Evolutionary conservation across 1,140 invertebrate species (phyloP).

Genomic region (Oncopeltus fasciatus): DNA sequence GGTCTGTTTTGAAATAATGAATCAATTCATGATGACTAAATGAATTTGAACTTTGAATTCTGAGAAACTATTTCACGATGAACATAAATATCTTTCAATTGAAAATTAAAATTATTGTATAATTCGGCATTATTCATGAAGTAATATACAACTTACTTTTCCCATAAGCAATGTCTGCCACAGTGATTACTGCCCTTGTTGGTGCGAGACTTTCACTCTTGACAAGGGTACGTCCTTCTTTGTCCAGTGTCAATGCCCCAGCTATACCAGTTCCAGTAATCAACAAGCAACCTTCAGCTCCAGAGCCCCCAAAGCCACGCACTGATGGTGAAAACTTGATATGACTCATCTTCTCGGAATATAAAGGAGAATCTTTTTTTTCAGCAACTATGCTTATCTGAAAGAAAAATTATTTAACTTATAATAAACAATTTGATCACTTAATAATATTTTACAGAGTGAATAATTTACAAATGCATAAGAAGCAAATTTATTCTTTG

Average conservation of each 20-base stretch:
- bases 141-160: constrained; percentile 47
- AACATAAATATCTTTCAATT: no score
- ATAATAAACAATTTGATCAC: not conserved
- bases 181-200: constrained; percentile 53
- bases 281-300: constrained; percentile 63
- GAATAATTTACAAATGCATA: not conserved
- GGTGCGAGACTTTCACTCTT: constrained; percentile 54
- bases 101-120: no score
- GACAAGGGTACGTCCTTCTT: constrained; percentile 30
- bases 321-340: constrained; percentile 62
- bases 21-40: no score
- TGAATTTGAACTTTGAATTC: no score
- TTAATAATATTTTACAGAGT: not conserved
- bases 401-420: constrained; percentile 20
- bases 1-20: no score
- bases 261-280: constrained; percentile 73
- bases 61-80: no score
- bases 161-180: constrained; percentile 57
- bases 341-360: constrained; percentile 72
- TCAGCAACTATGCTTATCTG: constrained; percentile 46
- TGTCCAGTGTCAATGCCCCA: constrained; percentile 42
- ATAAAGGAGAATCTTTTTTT: constrained; percentile 65
- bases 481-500: not conserved
- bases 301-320: constrained; percentile 68
- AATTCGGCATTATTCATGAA: no score